These are phyloP conservation scores for Callinectes sapidus DNA, from an alignment of 2,888 invertebrate genomes.

Conservation along the genomic window DNA sequence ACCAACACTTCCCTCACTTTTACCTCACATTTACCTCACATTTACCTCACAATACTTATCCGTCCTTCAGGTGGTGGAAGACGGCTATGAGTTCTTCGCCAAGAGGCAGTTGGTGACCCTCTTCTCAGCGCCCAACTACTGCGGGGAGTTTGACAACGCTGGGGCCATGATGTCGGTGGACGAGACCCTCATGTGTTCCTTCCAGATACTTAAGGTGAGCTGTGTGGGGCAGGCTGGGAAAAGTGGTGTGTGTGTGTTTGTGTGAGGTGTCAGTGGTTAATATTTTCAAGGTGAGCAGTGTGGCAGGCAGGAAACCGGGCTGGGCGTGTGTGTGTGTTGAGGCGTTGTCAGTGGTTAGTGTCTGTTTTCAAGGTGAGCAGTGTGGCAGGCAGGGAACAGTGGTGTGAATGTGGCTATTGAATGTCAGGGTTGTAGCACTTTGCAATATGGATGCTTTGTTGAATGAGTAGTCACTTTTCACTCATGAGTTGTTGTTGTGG, in stretches of 20 bases:
- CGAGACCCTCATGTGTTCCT: slow-evolving; percentile 99
- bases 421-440: no score
- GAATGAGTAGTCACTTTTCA: no score
- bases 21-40: not conserved
- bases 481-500: no score
- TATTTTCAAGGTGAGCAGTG: no score
- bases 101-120: slow-evolving; percentile 96
- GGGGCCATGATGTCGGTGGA: slow-evolving; percentile 99
- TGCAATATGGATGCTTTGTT: no score
- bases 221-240: not conserved
- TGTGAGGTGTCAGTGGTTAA: not conserved
- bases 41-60: not conserved
- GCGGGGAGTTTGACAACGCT: slow-evolving; percentile 92
- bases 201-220: slow-evolving; percentile 77
- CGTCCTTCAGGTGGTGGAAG: slow-evolving; percentile 88
- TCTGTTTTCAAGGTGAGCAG: no score
- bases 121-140: slow-evolving; percentile 96
- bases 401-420: not conserved
- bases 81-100: slow-evolving; percentile 98
- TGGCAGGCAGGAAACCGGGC: no score
- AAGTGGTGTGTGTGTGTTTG: slow-evolving; percentile 62
- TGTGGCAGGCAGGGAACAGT: no score
- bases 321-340: not conserved
- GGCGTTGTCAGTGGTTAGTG: no score
- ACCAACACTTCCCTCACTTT: no score